Conservation (phyloP, 2,797 vertebrate genomes). For the Micromesistius poutassou region DNA sequence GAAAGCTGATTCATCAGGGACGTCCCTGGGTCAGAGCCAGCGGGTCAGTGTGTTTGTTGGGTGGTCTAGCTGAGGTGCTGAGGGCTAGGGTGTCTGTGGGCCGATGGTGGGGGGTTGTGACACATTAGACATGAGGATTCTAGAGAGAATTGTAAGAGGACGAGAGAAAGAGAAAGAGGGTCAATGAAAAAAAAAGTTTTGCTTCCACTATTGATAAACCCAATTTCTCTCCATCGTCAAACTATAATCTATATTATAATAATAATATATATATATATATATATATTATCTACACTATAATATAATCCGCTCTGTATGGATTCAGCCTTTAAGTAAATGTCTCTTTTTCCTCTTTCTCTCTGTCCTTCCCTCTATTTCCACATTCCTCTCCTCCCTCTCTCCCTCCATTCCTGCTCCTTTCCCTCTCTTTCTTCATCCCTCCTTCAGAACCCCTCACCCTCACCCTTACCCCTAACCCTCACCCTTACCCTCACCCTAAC, state of each 20-base stretch:
- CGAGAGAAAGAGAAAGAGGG: conserved; percentile 8
- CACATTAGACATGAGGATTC: background rate
- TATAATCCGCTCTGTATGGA: conserved; percentile 3
- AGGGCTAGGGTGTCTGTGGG: conserved; percentile 46
- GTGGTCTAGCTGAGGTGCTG: conserved; percentile 60
- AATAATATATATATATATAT: too few relatives aligned
- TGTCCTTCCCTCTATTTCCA: conserved; percentile 5
- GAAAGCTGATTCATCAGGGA: background rate
- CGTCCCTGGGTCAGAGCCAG: conserved; percentile 21
- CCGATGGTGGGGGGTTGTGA: conserved; percentile 39
- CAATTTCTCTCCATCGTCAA: conserved; percentile 5
- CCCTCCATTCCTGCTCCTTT: conserved; percentile 9
- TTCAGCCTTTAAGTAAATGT: conserved; percentile 18
- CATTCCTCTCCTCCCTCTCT: conserved; percentile 12
- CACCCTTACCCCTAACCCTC: too few relatives aligned
- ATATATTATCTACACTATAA: too few relatives aligned
- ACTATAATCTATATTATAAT: too few relatives aligned
- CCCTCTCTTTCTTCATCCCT: conserved; percentile 9
- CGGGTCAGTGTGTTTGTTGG: conserved; percentile 43
- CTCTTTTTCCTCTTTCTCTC: conserved; percentile 2
- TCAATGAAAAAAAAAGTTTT: conserved; percentile 6
- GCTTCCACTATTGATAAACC: background rate
- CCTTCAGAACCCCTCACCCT: too few relatives aligned
- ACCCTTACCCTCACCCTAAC: too few relatives aligned
- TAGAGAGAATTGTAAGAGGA: conserved; percentile 35